Conservation (phyloP, 2,113 vertebrate species). For the Picathartes gymnocephalus region DNA sequence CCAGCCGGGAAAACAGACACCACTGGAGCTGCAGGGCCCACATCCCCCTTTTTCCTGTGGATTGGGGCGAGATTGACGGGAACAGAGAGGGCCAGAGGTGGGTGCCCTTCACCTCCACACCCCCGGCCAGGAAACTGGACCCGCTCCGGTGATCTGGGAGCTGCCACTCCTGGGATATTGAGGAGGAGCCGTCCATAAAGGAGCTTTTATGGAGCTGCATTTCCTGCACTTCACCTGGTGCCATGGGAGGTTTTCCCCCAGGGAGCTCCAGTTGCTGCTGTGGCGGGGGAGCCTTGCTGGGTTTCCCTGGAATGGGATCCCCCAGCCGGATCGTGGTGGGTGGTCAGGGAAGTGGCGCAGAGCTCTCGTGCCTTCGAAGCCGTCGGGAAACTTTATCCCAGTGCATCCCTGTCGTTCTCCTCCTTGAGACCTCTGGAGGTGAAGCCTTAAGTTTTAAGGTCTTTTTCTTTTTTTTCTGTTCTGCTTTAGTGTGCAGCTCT, state of each 20-base stretch:
- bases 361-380: neutral
- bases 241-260: fast-evolving
- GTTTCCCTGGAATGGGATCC: neutral
- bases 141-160: fast-evolving
- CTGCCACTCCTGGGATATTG: neutral
- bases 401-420: neutral
- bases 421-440: neutral
- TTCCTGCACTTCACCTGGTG: neutral
- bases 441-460: too few relatives aligned
- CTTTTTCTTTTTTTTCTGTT: too few relatives aligned
- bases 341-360: neutral
- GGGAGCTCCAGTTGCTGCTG: neutral
- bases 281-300: neutral
- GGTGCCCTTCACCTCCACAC: slow-evolving; percentile 16
- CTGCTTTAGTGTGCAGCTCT: too few relatives aligned
- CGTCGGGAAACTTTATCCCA: neutral
- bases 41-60: slow-evolving; percentile 8
- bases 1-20: neutral
- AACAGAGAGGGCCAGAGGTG: slow-evolving; percentile 11
- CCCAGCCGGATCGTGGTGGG: neutral
- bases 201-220: slow-evolving; percentile 32
- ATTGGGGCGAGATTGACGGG: neutral
- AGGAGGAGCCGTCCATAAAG: slow-evolving; percentile 24
- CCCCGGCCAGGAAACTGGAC: neutral
- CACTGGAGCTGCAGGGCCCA: neutral